Evolutionary conservation across 2,888 invertebrate genomes (phyloP), one percentile per base, ranked within the genome.

Genomic region (Dryadula phaetusa): DNA sequence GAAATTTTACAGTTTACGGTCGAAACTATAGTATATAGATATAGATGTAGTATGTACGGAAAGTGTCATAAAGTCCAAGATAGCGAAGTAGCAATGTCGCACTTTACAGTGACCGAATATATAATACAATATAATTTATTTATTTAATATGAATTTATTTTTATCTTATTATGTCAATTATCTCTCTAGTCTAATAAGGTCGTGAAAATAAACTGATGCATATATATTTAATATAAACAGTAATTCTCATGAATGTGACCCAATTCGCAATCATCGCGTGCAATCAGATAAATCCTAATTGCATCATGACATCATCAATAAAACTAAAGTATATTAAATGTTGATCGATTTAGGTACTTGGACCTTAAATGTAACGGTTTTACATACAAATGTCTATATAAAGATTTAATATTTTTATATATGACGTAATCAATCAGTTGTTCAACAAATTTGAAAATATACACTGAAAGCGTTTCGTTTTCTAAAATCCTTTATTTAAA

Each of bases 271-370:
- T 25, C 3, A 25, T 25, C 49, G 49, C 25, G 25, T 25, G 49
- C 49, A 49, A 25, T 49, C 47, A 49, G 3, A 47, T 22, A 49
- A 49, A 49, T 49, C 49, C 25, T n/a, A 49, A 49, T 49, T 49
- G 25, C n/a, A 49, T 49, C 49, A 25, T 25, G 25, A 25, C 25
- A 49, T 1, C 37, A 12, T 37, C 37, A 37, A 37, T 37, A 37
- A 37, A 37, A 37, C 3, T 37, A 37, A 37, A 37, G 32, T 12
- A 12, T 37, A 12, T 37, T 6, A 12, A 10, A 37, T 37, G 37
- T 12, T 37, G 6, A 37, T 37, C 12, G 12, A 12, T 37, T 42
- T 42, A 42, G 16, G 42, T 2, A 16, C 16, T 42, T 16, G 16
- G 7, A 42, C 16, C 16, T 16, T 7, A 16, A 42, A 2, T 16